phyloP scores from a whole-genome alignment of 2,113 vertebrate genomes.

The Anguilla japonica region DNA sequence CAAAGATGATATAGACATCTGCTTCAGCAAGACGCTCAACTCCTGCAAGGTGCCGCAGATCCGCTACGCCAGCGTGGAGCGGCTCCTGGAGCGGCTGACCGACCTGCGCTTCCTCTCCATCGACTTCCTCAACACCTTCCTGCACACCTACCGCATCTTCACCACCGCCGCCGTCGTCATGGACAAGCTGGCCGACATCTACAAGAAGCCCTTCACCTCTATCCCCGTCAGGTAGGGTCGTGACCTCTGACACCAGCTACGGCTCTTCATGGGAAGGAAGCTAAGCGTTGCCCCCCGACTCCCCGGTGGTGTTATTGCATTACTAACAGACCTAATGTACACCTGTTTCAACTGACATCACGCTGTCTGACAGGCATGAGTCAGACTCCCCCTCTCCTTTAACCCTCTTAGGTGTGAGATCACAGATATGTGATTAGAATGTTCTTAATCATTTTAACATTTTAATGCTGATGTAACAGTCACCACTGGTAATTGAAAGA shows the following conservation, averaged over 20 bases:
- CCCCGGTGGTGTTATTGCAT: too few relatives aligned
- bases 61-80: conserved; percentile 92
- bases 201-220: conserved; percentile 93
- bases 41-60: conserved; percentile 99
- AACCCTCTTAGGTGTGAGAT: too few relatives aligned
- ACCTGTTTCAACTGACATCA: too few relatives aligned
- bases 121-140: conserved; percentile 98
- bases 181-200: conserved; percentile 93
- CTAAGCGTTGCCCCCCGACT: too few relatives aligned
- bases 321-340: too few relatives aligned
- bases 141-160: conserved; percentile 98
- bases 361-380: too few relatives aligned
- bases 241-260: not conserved
- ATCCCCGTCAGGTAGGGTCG: conserved; percentile 84
- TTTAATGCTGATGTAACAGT: too few relatives aligned
- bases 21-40: conserved; percentile 99
- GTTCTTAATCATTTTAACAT: too few relatives aligned
- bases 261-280: too few relatives aligned
- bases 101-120: conserved; percentile 97
- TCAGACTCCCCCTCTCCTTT: too few relatives aligned
- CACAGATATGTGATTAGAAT: too few relatives aligned
- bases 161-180: conserved; percentile 87
- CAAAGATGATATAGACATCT: conserved; percentile 95
- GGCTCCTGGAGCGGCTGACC: conserved; percentile 91
- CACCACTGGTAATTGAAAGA: too few relatives aligned